phyloP scores from a whole-genome alignment of 2,888 invertebrate species.

The Drosophila hawaiiensis region DNA sequence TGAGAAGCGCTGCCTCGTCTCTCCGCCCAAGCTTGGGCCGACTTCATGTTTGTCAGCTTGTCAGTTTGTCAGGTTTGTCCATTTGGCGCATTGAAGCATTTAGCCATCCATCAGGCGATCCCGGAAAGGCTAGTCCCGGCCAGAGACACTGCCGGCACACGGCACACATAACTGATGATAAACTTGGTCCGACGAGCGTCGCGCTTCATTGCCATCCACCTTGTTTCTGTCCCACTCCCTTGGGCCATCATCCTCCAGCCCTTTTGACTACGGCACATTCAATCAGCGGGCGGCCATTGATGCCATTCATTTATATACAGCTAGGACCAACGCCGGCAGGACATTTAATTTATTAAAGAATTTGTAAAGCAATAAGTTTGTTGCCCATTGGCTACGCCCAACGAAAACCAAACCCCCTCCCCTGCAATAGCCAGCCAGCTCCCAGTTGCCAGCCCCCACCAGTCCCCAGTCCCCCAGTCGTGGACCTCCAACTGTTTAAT shows the following conservation, averaged over 20 bases:
- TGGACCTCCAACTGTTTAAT: conserved; percentile 5
- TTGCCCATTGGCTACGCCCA: conserved; percentile 53
- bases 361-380: conserved; percentile 78
- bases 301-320: conserved; percentile 51
- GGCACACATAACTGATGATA: conserved; percentile 65
- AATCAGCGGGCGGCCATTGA: conserved; percentile 52
- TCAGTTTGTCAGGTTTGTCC: conserved; percentile 50
- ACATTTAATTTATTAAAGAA: conserved; percentile 80
- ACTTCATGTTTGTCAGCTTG: conserved; percentile 47
- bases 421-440: not conserved
- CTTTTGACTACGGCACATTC: conserved; percentile 15
- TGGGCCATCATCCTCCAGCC: not conserved
- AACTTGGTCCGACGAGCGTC: conserved; percentile 58
- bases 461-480: not conserved
- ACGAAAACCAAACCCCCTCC: not conserved
- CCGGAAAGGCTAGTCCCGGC: conserved; percentile 12
- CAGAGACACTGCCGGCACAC: conserved; percentile 15
- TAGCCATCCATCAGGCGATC: conserved; percentile 68
- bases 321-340: conserved; percentile 41
- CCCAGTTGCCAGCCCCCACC: not conserved
- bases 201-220: conserved; percentile 4
- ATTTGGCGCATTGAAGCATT: conserved; percentile 64
- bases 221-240: not conserved
- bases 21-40: not conserved
- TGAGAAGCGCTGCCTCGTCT: conserved; percentile 37